Percentiles rank a stretch among this genome's conserved stretches.
phyloP scores from a whole-genome alignment of 2,888 invertebrate species.

The Harpalus rufipes region DNA sequence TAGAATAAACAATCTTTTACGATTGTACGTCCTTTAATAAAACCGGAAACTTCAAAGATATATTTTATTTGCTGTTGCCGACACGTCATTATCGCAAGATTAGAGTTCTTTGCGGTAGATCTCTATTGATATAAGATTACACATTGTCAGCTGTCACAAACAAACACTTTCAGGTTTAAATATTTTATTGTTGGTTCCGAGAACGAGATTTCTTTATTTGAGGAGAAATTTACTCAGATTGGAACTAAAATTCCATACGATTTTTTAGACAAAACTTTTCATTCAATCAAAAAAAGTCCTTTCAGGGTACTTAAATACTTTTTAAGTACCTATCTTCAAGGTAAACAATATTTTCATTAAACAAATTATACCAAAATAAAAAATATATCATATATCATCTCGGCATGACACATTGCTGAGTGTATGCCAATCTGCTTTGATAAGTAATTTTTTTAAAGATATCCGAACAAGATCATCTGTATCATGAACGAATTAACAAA shows the following conservation, averaged over 20 bases:
- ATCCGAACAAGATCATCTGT: no score
- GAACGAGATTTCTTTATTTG: slow-evolving; percentile 31
- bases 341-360: no score
- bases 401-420: no score
- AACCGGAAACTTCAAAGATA: slow-evolving; percentile 61
- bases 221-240: slow-evolving; percentile 3
- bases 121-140: slow-evolving; percentile 64
- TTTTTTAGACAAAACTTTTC: no score
- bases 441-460: no score
- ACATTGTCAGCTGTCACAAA: slow-evolving; percentile 57
- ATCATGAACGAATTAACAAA: no score
- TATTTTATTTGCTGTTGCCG: background rate
- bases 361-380: no score
- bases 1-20: slow-evolving; percentile 19
- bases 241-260: background rate
- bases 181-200: slow-evolving; percentile 9
- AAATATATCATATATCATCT: no score
- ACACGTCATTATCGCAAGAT: slow-evolving; percentile 52
- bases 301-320: no score
- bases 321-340: no score
- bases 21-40: slow-evolving; percentile 1
- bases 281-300: no score
- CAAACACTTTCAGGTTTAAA: background rate
- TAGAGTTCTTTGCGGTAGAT: slow-evolving; percentile 32
- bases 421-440: no score